These are phyloP conservation scores for Corvus hawaiiensis DNA, from an alignment of 2,113 vertebrate genomes.

Conservation along the genomic window DNA sequence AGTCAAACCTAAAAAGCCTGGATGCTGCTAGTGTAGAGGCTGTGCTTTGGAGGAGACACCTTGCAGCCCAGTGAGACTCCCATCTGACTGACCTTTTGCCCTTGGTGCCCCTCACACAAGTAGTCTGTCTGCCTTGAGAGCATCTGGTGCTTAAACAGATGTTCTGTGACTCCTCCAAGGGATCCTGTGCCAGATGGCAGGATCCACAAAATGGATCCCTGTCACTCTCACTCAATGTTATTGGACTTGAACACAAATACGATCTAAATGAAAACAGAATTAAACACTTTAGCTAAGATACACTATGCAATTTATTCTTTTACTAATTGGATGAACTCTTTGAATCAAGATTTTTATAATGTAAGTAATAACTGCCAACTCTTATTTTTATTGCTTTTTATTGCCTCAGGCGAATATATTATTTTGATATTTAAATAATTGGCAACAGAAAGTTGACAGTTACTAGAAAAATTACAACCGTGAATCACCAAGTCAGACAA, in stretches of 20 bases:
- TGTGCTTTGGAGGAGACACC: neutral
- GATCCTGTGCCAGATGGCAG: neutral
- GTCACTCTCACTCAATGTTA: neutral
- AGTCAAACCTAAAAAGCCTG: neutral
- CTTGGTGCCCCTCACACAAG: neutral
- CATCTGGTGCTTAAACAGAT: neutral
- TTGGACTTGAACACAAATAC: neutral
- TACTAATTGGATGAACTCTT: conserved; percentile 2
- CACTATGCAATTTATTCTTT: neutral
- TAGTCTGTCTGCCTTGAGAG: neutral
- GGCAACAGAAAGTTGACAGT: conserved; percentile 3
- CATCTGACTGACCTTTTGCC: neutral
- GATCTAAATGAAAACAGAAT: neutral
- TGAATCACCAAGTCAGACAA: neutral
- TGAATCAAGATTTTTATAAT: neutral
- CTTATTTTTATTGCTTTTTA: conserved; percentile 2
- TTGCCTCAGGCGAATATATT: neutral
- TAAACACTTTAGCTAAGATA: neutral
- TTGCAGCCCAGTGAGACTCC: neutral
- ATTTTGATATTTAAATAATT: conserved; percentile 38
- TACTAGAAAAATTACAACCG: neutral
- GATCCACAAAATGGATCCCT: neutral
- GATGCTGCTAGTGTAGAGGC: neutral
- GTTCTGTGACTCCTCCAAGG: neutral
- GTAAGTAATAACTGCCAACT: neutral